A percentile compares a stretch with the other conserved stretches of the same genome.
Evolutionary conservation across 2,113 vertebrate genomes (phyloP).

Genomic region (Anser cygnoides): DNA sequence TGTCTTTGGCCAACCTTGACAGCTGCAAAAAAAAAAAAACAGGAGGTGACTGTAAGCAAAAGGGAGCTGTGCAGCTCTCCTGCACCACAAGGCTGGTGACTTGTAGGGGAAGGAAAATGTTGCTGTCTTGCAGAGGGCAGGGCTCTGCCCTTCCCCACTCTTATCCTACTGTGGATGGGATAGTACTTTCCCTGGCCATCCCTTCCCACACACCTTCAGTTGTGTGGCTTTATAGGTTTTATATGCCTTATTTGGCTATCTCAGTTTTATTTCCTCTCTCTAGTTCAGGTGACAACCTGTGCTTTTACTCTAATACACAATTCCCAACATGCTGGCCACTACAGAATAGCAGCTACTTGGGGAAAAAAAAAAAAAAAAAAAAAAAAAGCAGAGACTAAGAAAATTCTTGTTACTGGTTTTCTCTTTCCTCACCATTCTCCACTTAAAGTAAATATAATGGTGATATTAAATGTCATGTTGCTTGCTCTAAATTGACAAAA

Average conservation of each 20-base stretch:
- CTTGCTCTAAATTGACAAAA: neutral
- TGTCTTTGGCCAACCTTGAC: neutral
- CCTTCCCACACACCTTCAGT: neutral
- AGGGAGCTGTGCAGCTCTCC: neutral
- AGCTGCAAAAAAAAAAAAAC: neutral
- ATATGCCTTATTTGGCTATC: neutral
- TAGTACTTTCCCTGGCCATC: neutral
- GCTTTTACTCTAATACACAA: neutral
- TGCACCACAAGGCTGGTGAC: neutral
- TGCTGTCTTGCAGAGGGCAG: neutral
- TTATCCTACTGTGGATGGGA: neutral
- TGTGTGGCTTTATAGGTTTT: neutral
- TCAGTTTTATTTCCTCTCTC: neutral
- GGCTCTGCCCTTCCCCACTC: fast-evolving
- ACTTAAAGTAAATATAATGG: neutral
- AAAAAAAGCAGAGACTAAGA: neutral
- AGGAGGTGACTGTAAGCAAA: neutral
- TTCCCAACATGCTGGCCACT: neutral
- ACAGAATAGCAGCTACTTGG: neutral
- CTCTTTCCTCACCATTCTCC: neutral
- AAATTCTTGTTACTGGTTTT: neutral
- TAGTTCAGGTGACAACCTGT: neutral
- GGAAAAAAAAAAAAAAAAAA: neutral
- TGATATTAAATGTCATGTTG: neutral
- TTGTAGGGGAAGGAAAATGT: neutral